Conservation (phyloP, 2,797 vertebrate genomes). For the Poeciliopsis presidionis region DNA sequence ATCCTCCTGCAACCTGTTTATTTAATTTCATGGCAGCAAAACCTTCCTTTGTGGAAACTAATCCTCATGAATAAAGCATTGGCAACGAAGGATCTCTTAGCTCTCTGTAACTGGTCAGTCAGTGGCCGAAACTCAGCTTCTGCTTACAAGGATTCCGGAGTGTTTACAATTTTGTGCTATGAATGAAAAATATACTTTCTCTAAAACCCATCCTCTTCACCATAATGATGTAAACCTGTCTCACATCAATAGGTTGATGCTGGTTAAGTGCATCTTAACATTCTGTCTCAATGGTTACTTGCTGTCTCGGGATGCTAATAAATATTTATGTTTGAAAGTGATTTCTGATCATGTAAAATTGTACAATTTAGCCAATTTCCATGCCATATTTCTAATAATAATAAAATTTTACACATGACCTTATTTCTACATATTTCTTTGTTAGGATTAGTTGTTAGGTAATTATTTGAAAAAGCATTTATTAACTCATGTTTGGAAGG, state of each 20-base stretch:
- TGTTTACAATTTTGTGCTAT: slow-evolving; percentile 19
- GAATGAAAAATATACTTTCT: slow-evolving; percentile 7
- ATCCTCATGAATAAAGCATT: slow-evolving; percentile 72
- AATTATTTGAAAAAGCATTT: not conserved
- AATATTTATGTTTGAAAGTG: not conserved
- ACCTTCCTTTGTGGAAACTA: slow-evolving; percentile 51
- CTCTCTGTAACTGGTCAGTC: slow-evolving; percentile 25
- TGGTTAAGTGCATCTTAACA: slow-evolving; percentile 8
- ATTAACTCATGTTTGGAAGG: not conserved
- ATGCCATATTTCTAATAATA: not conserved
- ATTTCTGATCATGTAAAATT: not conserved
- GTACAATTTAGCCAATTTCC: not conserved
- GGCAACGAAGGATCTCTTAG: slow-evolving; percentile 29
- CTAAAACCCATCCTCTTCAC: not conserved
- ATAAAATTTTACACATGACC: not conserved
- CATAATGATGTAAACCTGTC: slow-evolving; percentile 10
- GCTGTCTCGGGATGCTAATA: not conserved
- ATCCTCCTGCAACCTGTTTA: slow-evolving; percentile 70
- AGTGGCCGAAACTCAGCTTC: slow-evolving; percentile 1
- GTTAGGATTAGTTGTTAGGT: not conserved
- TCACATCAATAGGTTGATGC: not conserved
- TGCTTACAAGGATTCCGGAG: slow-evolving; percentile 14
- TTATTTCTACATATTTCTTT: not conserved
- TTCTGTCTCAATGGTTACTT: not conserved
- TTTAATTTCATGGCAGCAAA: slow-evolving; percentile 68